phyloP scores from a whole-genome alignment of 2,888 invertebrate species.

The Drosophila putrida region DNA sequence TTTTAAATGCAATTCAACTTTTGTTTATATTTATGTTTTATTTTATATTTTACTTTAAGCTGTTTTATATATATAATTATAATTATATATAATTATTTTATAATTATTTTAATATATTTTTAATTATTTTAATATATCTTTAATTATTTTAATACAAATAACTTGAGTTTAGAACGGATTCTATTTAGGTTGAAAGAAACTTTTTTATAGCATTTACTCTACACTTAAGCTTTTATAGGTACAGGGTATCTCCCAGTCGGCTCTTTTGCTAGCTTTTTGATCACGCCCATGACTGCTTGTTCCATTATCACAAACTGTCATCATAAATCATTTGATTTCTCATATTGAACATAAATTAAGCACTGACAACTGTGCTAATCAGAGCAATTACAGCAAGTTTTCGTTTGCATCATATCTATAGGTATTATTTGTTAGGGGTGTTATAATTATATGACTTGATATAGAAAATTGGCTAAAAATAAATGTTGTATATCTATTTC shows the following conservation, averaged over 20 bases:
- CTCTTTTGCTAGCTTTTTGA: neutral
- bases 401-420: slow-evolving; percentile 1
- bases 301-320: slow-evolving; percentile 10
- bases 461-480: neutral
- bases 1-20: too few relatives aligned
- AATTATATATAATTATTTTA: too few relatives aligned
- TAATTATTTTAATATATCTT: too few relatives aligned
- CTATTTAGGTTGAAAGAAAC: too few relatives aligned
- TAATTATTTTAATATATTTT: too few relatives aligned
- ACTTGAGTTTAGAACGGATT: too few relatives aligned
- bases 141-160: too few relatives aligned
- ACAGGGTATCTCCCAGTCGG: neutral
- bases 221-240: neutral
- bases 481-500: too few relatives aligned
- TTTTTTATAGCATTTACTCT: too few relatives aligned
- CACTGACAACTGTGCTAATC: slow-evolving; percentile 26
- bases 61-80: too few relatives aligned
- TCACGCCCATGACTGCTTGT: neutral
- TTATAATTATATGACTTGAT: neutral
- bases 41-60: too few relatives aligned
- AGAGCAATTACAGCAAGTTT: slow-evolving; percentile 23
- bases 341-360: slow-evolving; percentile 14
- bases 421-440: neutral
- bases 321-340: slow-evolving; percentile 21
- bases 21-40: too few relatives aligned